A percentile compares a stretch with the other conserved stretches of the same genome.
Conservation (phyloP, 2,888 invertebrate genomes). For the Mimas tiliae region DNA sequence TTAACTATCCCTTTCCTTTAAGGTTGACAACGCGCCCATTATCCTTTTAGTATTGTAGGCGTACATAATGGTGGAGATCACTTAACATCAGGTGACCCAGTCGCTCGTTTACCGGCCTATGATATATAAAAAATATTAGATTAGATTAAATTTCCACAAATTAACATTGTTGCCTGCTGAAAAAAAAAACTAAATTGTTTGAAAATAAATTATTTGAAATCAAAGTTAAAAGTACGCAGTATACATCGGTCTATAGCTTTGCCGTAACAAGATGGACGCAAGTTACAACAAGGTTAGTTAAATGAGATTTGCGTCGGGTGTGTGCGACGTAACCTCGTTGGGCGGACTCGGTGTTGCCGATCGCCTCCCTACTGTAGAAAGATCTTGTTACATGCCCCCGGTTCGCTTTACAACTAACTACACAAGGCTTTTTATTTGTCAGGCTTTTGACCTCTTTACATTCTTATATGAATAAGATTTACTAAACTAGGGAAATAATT, state of each 20-base stretch:
- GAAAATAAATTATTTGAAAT: not conserved
- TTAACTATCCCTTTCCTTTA: too few species aligned
- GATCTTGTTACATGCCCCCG: slow-evolving; percentile 34
- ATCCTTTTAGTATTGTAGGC: too few species aligned
- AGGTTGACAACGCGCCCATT: too few species aligned
- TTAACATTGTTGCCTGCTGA: too few species aligned
- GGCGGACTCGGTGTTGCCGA: slow-evolving; percentile 36
- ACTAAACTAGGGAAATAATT: not conserved
- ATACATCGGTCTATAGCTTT: not conserved
- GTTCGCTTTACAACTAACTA: slow-evolving; percentile 23
- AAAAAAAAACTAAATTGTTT: too few species aligned
- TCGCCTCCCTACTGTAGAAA: slow-evolving; percentile 22
- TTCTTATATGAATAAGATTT: not conserved
- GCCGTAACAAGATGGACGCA: slow-evolving; percentile 18
- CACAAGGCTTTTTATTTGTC: slow-evolving; percentile 10
- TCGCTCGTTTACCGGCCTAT: too few species aligned
- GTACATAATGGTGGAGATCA: too few species aligned
- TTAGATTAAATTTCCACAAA: too few species aligned
- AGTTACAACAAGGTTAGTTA: slow-evolving; percentile 24
- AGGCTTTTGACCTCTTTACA: not conserved
- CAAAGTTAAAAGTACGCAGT: not conserved
- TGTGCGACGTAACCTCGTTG: slow-evolving; percentile 36
- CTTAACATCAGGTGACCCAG: too few species aligned
- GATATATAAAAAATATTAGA: too few species aligned
- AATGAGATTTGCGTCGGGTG: slow-evolving; percentile 40